Evolutionary conservation across 2,797 vertebrate genomes (phyloP), one percentile per base, ranked within the genome.

Genomic region (Meda fulgida): DNA sequence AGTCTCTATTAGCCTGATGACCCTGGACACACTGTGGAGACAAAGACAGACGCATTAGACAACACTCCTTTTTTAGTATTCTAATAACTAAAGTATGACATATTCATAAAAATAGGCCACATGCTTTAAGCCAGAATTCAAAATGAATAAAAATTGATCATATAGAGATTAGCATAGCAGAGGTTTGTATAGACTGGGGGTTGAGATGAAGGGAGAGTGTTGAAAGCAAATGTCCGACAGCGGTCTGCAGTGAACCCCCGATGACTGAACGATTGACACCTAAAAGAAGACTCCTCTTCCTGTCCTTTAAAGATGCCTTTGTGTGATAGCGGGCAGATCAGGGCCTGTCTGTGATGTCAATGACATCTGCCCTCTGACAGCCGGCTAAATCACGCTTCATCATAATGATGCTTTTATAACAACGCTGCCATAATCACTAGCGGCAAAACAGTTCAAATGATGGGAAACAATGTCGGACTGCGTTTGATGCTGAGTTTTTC

Each of bases 1-100:
- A 96, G 86, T 97, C 97, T 93, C 95, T 97, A 94, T 95, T 96
- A 90, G 91, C 97, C 89, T 95, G 94, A 0, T 98, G 96, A 71
- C 95, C 93, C 18, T 40, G 92, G 78, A 94, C 91, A 63, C 95
- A 96, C 98, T 99, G 84, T 58, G 86, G 69, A 87, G 55, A 91
- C 58, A 80, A 19, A 85, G 55, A 72, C 4, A 82, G 8, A 71
- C 10, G 11, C 19, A 51, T 4, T 0, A 63, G 13, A 65, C 14
- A 65, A 65, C 14, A 29, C 60, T 14, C 1, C 29, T 29, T 63
- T 13, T 29, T 29, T 16, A 5, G 4, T n/a, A 10, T 58, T n/a
- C 7, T 23, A 23, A 55, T 55, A 55, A 9, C 53, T 53, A 6
- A 38, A 18, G 8, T 3, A 23, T 51, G 5, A 31, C n/a, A 31